Evolutionary conservation across 2,113 vertebrate species (phyloP), one percentile per base, ranked within the genome.

Genomic region (Girardinichthys multiradiatus): DNA sequence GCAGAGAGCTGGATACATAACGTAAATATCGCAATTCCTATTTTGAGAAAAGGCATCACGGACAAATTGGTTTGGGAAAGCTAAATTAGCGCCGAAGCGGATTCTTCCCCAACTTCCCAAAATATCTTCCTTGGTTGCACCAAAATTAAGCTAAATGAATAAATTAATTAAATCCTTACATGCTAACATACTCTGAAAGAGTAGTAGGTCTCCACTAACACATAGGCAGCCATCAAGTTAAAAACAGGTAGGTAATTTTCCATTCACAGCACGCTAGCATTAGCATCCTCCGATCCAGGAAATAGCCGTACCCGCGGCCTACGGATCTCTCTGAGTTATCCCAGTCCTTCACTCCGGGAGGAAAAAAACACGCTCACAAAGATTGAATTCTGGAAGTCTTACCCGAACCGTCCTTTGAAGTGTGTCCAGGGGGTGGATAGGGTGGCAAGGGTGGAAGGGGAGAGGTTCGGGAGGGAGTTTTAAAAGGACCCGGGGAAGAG

Each of bases 391-490:
- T 24, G 33, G 19, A 39, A 48, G 45, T 64, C 90, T 92, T 92
- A 94, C 93, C 91, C 75, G 88, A 89, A 80, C 63, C 73, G 90
- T 86, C 81, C 85, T 80, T 82, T 75, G 86, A 86, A 73, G 86
- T 39, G 83, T 74, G 86, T 88, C 79, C 89, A 77, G 90, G 93
- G 91, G 93, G 77, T 90, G 92, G 92, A 91, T 91, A 92, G 92
- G 93, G 91, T 92, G 89, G 64, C 85, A 83, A 91, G 93, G 93
- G 93, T 92, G 60, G 84, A 94, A 93, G 93, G 93, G 93, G 92
- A 92, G 87, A 93, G 93, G 93, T 94, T 93, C 91, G 93, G 93
- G 93, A 91, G 93, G 93, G 91, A 93, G 82, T 93, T 93, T 91
- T 88, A 72, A 92, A 76, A 93, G 93, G 92, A 93, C 84, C 89